Base-by-base conservation (phyloP, 2,797 vertebrate species). In the Podarcis lilfordi region DNA sequence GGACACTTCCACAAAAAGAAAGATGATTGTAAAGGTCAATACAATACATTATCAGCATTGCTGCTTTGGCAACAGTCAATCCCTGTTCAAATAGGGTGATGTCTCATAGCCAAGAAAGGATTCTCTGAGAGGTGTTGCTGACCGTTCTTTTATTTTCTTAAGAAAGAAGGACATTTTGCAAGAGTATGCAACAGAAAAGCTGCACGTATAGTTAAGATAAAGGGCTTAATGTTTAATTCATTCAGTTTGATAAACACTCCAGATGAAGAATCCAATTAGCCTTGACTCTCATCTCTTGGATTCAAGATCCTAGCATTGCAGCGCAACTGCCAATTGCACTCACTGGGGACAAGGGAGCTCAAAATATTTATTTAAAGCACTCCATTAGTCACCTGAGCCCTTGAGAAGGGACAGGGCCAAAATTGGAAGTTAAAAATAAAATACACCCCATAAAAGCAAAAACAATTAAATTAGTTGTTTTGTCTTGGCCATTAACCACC, bases 241-340 rank as follows among this genome's bases (percentile, higher is more conserved):
- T 84, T 66, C 85, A 37, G n/a, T 40, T 32, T 55, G 37, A 80
- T 84, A 35, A 80, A 86, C 76, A 55, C 59, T 71, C 32, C 19
- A 86, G 68, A 80, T 50, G 68, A 64, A 55, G 40, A 79, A 84
- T 74, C 82, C 75, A 84, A 86, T 80, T 80, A 86, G 37, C 85
- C 40, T 74, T n/a, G 32, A 55, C 74, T 87, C 66, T 84, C 37
- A 50, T 78, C 64, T 45, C 55, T 35, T 40, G 27, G 32, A 40
- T 71, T 43, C 21, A 80, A 66, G 55, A 68, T 66, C 37, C 61
- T 68, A 72, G 61, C 2, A 50, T 45, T 55, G 17, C 25, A 69
- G n/a, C 23, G 6, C 69, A 23, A 80, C 66, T 74, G 10, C 64
- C 45, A 5, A n/a, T 50, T 68, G 8, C 7, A 25, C 10, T 15